Base-by-base conservation (phyloP, 2,113 vertebrate genomes). In the Orycteropus afer region DNA sequence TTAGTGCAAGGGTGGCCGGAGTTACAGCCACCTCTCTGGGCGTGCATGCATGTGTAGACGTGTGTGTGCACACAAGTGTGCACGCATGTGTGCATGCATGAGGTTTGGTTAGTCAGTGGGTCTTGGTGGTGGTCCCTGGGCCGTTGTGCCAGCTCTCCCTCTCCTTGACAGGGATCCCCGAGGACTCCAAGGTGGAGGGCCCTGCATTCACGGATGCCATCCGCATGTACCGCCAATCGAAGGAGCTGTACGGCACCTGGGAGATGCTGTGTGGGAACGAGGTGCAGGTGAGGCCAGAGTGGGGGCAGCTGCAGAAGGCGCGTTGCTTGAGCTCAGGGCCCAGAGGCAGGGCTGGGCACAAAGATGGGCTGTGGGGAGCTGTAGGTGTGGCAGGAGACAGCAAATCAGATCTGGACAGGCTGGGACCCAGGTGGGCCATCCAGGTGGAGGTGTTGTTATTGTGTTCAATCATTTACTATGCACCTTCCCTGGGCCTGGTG, bases 211-310 rank as follows among this genome's bases (percentile, higher is more conserved):
- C 99, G 0, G 99, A 99, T 0, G 98, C 99, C 2, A 97, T 99
- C 78, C 98, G 99, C 77, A 99, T 99, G 90, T 98, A 99, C 97
- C 99, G 99, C 92, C 99, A 99, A 98, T 96, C 98, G 0, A 98
- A 98, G 96, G 99, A 99, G 93, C 98, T 99, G 95, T 99, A 99
- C 0, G 99, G 99, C 89, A 99, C 99, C 87, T 99, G 99, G 99
- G 99, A 99, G 87, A 99, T 99, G 99, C 99, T 99, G 87, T 99
- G 99, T 1, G 99, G 99, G 40, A 98, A 98, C 0, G 98, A 99
- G 90, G 98, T 98, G 87, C 99, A 99, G 99, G 99, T 99, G 96
- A 96, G 98, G 67, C 81, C 1, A 0, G 47, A 13, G 5, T 0
- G 57, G 40, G 22, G 42, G 55, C 55, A 23, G 51, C 47, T 13